Base-by-base conservation (phyloP, 1,140 invertebrate species). In the Listronotus oregonensis region DNA sequence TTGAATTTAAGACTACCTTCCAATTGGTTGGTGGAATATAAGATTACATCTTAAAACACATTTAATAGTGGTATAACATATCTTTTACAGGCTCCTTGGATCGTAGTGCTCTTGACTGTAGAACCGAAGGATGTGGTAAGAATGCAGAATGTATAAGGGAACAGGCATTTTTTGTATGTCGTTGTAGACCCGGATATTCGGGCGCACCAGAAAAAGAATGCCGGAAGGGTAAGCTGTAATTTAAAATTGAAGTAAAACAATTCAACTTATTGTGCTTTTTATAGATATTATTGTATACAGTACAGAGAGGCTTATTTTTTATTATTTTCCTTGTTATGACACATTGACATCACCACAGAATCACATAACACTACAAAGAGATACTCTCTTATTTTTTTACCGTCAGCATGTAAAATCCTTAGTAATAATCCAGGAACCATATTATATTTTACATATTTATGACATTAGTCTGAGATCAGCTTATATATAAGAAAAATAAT, bases 101-200 rank as follows among this genome's bases (percentile, higher is more conserved):
- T 75, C 82, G 81, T 69, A 87, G 85, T 71, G 79, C 85, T 57
- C 81, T 86, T 21, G 92, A 95, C 75, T 95, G 93, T 78, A 85
- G 92, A 55, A 90, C 89, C 6, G 85, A 85, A 18, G 92, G 92
- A 51, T 95, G 93, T 80, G 91, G 91, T 57, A 86, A 87, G 72
- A 89, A 88, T 56, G 92, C 92, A 0, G 86, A 90, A 77, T 95
- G 93, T 77, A 85, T 93, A 63, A 83, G 87, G 42, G 88, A 91
- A 79, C 86, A 88, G 66, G 88, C 88, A 62, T 86, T 87, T 73
- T 94, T 93, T 79, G 87, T 90, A 10, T 96, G 93, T 79, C 84
- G 88, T 72, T 95, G 92, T 81, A 85, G 87, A 46, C 85, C 86
- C 34, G 90, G 90, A 68, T 90, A 86, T 56, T 85, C 83, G 75